Base-by-base conservation (phyloP, 2,888 invertebrate genomes). In the Dinocampus coccinellae region DNA sequence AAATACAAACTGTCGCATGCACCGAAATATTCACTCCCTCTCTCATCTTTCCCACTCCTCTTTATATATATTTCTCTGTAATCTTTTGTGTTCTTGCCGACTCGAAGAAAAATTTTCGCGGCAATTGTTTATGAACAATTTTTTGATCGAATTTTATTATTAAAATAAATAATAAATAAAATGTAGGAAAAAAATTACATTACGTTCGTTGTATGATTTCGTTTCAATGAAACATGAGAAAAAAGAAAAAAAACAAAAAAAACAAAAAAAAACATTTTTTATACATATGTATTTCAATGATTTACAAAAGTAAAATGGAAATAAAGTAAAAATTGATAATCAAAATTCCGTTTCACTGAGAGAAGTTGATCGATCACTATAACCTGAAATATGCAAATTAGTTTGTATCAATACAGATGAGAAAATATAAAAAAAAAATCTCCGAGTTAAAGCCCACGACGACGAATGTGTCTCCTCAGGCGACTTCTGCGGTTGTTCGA, bases 1-100 rank as follows among this genome's bases (percentile, higher is more conserved):
- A 72, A 72, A 75, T 74, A 75, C 75, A 72, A 74, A 74, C 75
- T 70, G 72, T 65, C 70, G 72, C 67, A 72, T 72, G 62, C 47
- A 53, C 33, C 64, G 29, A 64, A 7, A 47, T n/a, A 47, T 47
- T 0, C n/a, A n/a, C n/a, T 20, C 16, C 34, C 52, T 61, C 68
- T 67, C 53, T 70, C 57, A 60, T 29, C 34, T 53, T 36, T 67
- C 26, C 52, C 52, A 11, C 26, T 29, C 7, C 7, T 29, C 29
- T 4, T 29, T 29, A 29, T n/a, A 29, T 29, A 29, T 53, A 69
- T 62, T 53, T 24, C 52, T 55, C 20, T 26, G 52, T 53, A 65
- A 24, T 64, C 39, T 69, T 63, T 61, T 39, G 61, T 52, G 36
- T 36, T 63, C 33, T 69, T 69, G 42, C 70, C 62, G 55, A 55